A percentile compares a stretch with the other conserved stretches of the same genome.
These are phyloP conservation scores for Seriola aureovittata DNA, from an alignment of 2,113 vertebrate species.

Conservation along the genomic window DNA sequence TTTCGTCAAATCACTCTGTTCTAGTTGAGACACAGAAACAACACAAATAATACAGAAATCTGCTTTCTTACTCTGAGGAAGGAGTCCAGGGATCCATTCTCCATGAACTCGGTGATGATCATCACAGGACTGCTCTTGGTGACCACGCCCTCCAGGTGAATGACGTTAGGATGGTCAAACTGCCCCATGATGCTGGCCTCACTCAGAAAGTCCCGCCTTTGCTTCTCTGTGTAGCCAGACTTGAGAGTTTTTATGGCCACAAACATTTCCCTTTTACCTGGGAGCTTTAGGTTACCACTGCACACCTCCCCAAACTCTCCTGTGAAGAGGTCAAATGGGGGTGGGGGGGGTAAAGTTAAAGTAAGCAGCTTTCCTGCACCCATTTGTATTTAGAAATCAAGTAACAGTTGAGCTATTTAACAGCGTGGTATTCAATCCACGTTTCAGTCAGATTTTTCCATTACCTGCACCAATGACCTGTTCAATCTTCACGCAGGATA, in stretches of 20 bases:
- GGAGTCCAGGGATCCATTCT: conserved; percentile 97
- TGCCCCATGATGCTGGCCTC: conserved; percentile 99
- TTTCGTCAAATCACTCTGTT: background rate
- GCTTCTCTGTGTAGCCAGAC: conserved; percentile 97
- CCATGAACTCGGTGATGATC: conserved; percentile 99
- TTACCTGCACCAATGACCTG: conserved; percentile 99
- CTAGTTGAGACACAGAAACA: background rate
- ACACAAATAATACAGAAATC: background rate
- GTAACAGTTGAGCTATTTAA: conserved; percentile 13
- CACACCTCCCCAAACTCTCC: conserved; percentile 98
- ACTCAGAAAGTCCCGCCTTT: conserved; percentile 94
- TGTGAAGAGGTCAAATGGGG: conserved; percentile 55
- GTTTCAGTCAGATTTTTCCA: conserved; percentile 49
- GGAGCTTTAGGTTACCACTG: conserved; percentile 97
- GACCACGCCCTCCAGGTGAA: conserved; percentile 97
- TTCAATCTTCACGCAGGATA: conserved; percentile 99
- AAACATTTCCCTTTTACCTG: conserved; percentile 97
- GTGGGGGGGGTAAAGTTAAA: too few relatives aligned
- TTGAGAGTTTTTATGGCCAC: conserved; percentile 98
- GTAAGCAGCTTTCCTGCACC: conserved; percentile 12
- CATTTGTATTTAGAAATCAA: conserved; percentile 44
- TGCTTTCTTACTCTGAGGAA: conserved; percentile 91
- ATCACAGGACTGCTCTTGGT: conserved; percentile 98
- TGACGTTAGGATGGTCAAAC: conserved; percentile 98
- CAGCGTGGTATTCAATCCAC: conserved; percentile 36